These are phyloP conservation scores for Haemorhous mexicanus DNA, from an alignment of 2,113 vertebrate species.

Conservation along the genomic window DNA sequence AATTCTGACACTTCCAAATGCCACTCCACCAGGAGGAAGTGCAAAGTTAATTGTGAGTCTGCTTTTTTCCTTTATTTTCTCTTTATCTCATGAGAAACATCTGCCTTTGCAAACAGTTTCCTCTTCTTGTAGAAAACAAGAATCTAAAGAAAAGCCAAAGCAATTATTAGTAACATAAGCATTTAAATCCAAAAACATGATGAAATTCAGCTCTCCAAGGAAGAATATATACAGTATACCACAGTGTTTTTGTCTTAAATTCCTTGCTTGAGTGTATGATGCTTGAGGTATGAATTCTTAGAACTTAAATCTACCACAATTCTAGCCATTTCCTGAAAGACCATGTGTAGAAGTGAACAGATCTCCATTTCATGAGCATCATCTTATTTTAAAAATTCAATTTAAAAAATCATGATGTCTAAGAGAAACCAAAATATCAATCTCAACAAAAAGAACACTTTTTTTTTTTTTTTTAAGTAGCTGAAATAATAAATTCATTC, in stretches of 20 bases:
- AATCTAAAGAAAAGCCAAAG: background rate
- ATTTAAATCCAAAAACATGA: background rate
- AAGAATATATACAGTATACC: background rate
- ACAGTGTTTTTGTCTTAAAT: background rate
- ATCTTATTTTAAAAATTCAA: background rate
- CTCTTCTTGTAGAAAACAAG: background rate
- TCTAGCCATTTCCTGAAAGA: background rate
- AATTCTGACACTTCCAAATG: background rate
- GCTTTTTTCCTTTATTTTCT: background rate
- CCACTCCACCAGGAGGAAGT: background rate
- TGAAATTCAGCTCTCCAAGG: background rate
- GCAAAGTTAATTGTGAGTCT: background rate
- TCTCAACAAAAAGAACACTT: background rate
- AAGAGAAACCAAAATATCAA: background rate
- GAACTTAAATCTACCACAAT: background rate
- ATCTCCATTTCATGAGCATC: background rate
- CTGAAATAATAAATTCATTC: background rate
- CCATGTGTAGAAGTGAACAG: background rate
- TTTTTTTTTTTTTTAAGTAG: no score
- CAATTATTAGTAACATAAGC: background rate
- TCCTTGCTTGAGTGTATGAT: background rate
- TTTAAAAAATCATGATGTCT: background rate
- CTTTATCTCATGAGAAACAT: background rate
- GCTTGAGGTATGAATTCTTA: background rate
- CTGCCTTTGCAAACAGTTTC: background rate